Percentiles rank a stretch among this genome's conserved stretches.
Evolutionary conservation across 2,888 invertebrate species (phyloP).

Genomic region (Heteromurus nitidus): DNA sequence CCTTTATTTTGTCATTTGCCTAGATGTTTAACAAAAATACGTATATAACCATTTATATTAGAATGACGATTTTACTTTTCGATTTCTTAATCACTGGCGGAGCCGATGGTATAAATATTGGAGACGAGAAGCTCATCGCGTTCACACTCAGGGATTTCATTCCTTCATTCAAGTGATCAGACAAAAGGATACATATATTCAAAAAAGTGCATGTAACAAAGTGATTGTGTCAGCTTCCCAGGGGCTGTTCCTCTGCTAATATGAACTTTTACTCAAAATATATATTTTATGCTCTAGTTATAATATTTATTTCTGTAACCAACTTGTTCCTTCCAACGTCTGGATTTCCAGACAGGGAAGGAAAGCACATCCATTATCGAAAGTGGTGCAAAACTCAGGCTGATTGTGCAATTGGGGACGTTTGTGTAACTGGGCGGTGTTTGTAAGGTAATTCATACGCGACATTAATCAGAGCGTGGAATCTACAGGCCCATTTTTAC

Average conservation of each 20-base stretch:
- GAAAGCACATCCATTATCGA: conserved; percentile 20
- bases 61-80: background rate
- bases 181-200: background rate
- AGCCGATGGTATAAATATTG: conserved; percentile 58
- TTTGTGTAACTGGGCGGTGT: conserved; percentile 60
- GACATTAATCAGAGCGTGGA: no score
- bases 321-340: conserved; percentile 26
- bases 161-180: background rate
- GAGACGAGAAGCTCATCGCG: background rate
- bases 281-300: conserved; percentile 24
- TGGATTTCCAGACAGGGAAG: conserved; percentile 8
- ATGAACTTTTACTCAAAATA: conserved; percentile 45
- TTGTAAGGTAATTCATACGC: conserved; percentile 41
- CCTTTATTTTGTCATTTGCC: conserved; percentile 40
- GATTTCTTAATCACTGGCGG: conserved; percentile 42
- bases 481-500: no score
- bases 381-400: conserved; percentile 51
- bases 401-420: conserved; percentile 54
- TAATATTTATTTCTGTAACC: conserved; percentile 48
- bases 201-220: background rate
- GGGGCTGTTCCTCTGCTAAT: conserved; percentile 25
- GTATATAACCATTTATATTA: conserved; percentile 3
- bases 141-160: conserved; percentile 25
- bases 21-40: conserved; percentile 17
- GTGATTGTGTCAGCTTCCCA: background rate